Conservation (phyloP, 2,888 invertebrate species). For the Cosmorhoe ocellata region DNA sequence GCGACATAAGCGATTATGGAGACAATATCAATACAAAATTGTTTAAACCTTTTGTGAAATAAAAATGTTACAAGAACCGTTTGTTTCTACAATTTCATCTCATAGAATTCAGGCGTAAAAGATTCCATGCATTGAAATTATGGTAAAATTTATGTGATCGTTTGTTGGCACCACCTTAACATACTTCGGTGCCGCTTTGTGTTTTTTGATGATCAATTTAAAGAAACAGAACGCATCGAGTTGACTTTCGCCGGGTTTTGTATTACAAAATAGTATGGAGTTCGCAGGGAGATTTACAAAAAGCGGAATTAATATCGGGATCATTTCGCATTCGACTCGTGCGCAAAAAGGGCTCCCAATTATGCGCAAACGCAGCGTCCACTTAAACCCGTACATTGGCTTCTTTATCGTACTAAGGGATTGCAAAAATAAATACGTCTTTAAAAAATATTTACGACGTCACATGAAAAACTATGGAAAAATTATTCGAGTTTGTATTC, state of each 20-base stretch:
- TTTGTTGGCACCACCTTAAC: conserved; percentile 29
- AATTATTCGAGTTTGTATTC: conserved; percentile 51
- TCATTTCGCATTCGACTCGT: conserved; percentile 70
- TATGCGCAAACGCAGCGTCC: conserved; percentile 73
- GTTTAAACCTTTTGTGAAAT: conserved; percentile 33
- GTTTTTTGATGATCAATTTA: conserved; percentile 36
- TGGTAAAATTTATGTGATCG: conserved; percentile 30
- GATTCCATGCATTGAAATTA: conserved; percentile 18
- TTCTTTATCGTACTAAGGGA: conserved; percentile 58
- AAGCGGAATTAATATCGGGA: conserved; percentile 65
- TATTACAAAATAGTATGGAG: conserved; percentile 51
- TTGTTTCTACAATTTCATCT: conserved; percentile 34
- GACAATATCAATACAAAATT: conserved; percentile 36
- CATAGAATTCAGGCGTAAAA: conserved; percentile 24
- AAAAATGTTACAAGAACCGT: conserved; percentile 28
- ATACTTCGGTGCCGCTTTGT: conserved; percentile 26
- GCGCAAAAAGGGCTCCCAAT: conserved; percentile 73
- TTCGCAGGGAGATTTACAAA: conserved; percentile 52
- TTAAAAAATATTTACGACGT: conserved; percentile 55
- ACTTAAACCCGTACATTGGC: conserved; percentile 66
- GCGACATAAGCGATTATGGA: conserved; percentile 32
- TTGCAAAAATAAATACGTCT: conserved; percentile 56
- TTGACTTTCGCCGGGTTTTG: conserved; percentile 35
- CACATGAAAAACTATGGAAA: conserved; percentile 65
- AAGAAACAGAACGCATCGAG: conserved; percentile 34